Base-by-base conservation (phyloP, 1,140 invertebrate genomes). In the Anastrepha ludens region DNA sequence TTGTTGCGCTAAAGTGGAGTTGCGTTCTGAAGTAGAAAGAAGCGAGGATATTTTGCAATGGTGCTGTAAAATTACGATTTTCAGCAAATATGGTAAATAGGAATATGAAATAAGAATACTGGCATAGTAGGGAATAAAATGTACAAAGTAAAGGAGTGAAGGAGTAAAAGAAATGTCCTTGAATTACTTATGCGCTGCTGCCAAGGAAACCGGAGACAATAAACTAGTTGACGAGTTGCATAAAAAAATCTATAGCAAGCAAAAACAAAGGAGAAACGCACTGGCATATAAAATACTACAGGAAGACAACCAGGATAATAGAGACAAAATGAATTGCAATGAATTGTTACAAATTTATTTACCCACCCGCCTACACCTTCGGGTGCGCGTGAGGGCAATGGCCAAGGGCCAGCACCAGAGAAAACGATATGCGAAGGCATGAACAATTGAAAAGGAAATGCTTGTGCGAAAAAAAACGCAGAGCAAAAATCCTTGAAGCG, bases 331-430 rank as follows among this genome's bases (percentile, higher is more conserved):
- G 62, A 50, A 87, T 70, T 87, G 86, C 86, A 87, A 87, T 87
- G 86, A 87, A 87, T 87, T 70, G 86, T n/a, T 70, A 87, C 86
- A 70, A 87, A 87, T 87, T 87, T 60, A 87, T 87, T 65, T n/a
- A 13, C 39, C 6, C 74, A 81, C 44, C 2, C 55, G n/a, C 20
- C 29, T 29, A 39, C 85, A 39, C 55, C 4, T 9, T 2, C 7
- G 15, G 55, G 9, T 29, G 74, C 15, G 6, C 47, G n/a, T n/a
- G 17, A 55, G n/a, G 47, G 74, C 74, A 62, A 50, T 44, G 58
- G 58, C 58, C 85, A 86, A 60, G 41, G 17, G 15, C 1, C 39
- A n/a, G n/a, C 85, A 13, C 29, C 3, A 39, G 55, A n/a, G 13
- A 13, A n/a, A 29, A 50, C 58, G 44, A n/a, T 44, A 60, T 62